These are phyloP conservation scores for Ceuthmochares aereus DNA, from an alignment of 2,113 vertebrate genomes.

Conservation along the genomic window DNA sequence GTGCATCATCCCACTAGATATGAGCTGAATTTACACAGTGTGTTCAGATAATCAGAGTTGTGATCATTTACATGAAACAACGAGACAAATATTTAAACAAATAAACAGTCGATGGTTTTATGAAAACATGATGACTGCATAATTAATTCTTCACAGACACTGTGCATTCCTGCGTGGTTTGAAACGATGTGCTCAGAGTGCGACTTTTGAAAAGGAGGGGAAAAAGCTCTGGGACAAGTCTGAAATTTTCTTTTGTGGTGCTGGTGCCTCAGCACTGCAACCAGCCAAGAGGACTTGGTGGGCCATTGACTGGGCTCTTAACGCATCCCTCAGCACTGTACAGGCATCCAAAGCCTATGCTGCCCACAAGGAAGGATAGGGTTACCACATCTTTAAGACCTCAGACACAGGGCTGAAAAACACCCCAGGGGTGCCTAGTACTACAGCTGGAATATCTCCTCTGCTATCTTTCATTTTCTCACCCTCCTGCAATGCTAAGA, in stretches of 20 bases:
- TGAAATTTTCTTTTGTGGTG: neutral
- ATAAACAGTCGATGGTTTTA: neutral
- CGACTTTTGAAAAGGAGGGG: neutral
- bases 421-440: too few species aligned
- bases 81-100: slow-evolving; percentile 29
- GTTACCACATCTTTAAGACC: neutral
- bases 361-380: neutral
- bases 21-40: neutral
- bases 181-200: neutral
- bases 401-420: neutral
- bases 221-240: neutral
- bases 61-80: neutral
- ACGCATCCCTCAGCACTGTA: neutral
- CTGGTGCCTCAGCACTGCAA: neutral
- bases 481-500: neutral
- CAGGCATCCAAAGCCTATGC: rapidly evolving
- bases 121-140: neutral
- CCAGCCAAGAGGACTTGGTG: neutral
- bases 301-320: neutral
- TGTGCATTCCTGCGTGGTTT: neutral
- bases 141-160: neutral
- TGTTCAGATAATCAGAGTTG: neutral
- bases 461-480: neutral
- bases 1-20: neutral
- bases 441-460: neutral